phyloP scores from a whole-genome alignment of 2,888 invertebrate genomes.

The Stenichneumon culpator region DNA sequence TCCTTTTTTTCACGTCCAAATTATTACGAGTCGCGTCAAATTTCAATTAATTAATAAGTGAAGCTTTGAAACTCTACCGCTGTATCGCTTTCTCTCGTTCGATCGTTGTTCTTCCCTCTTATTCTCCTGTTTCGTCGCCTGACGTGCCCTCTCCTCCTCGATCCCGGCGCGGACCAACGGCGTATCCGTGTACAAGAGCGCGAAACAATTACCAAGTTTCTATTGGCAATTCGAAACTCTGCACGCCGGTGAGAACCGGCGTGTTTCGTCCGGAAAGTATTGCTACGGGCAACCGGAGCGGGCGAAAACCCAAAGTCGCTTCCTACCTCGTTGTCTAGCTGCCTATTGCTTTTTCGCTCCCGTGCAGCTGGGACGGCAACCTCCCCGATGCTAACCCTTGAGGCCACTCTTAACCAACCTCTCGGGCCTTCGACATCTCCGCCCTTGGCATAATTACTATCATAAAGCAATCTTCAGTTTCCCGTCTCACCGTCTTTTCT shows the following conservation, averaged over 20 bases:
- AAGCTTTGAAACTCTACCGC: not conserved
- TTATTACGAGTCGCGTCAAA: not conserved
- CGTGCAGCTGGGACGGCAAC: conserved; percentile 15
- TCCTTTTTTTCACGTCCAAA: no score
- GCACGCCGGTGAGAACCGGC: conserved; percentile 61
- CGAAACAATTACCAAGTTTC: conserved; percentile 79
- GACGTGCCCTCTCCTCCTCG: conserved; percentile 12
- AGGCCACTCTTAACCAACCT: conserved; percentile 50
- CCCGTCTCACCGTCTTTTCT: conserved; percentile 48
- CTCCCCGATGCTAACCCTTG: conserved; percentile 20
- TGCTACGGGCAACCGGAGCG: conserved; percentile 61
- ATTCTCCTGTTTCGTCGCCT: conserved; percentile 42
- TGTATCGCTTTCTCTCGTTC: conserved; percentile 13
- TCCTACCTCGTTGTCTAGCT: conserved; percentile 28
- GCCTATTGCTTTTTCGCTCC: conserved; percentile 49
- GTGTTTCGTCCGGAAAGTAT: conserved; percentile 73
- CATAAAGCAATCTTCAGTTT: conserved; percentile 73
- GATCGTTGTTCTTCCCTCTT: conserved; percentile 25
- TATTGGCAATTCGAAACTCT: conserved; percentile 77
- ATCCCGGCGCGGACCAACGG: conserved; percentile 19
- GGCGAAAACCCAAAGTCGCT: conserved; percentile 32
- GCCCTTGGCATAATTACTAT: conserved; percentile 73
- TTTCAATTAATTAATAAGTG: not conserved
- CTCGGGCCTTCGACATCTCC: conserved; percentile 54
- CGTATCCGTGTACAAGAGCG: conserved; percentile 62